Evolutionary conservation across 2,113 vertebrate species (phyloP).

Genomic region (Echinops telfairi): DNA sequence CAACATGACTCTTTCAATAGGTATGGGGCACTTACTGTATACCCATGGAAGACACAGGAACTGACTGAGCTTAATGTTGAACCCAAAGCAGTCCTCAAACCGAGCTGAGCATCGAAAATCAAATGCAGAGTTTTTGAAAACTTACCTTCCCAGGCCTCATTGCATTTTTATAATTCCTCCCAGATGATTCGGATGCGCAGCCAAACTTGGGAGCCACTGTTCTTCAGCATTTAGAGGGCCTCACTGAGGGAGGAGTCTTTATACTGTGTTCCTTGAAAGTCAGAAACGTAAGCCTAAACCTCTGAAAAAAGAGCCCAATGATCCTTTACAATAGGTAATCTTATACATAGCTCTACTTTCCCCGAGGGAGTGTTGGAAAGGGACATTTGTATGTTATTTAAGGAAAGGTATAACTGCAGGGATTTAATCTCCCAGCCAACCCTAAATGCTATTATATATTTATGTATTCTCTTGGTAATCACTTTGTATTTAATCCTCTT

Average conservation of each 20-base stretch:
- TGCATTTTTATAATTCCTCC: conserved; percentile 67
- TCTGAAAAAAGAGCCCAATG: conserved; percentile 72
- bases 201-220: conserved; percentile 46
- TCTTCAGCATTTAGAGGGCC: conserved; percentile 50
- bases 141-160: conserved; percentile 2
- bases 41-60: conserved; percentile 11
- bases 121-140: conserved; percentile 57
- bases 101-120: conserved; percentile 51
- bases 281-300: conserved; percentile 72
- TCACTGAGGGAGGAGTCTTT: conserved; percentile 44
- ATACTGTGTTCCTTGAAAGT: conserved; percentile 68
- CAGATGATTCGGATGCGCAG: conserved; percentile 55
- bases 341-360: conserved; percentile 68
- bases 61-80: neutral
- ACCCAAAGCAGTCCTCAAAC: conserved; percentile 30
- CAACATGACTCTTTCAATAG: neutral
- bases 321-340: conserved; percentile 72
- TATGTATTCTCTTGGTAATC: conserved; percentile 72
- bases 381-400: conserved; percentile 71
- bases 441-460: conserved; percentile 68
- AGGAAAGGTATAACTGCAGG: conserved; percentile 55
- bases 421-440: conserved; percentile 70
- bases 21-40: conserved; percentile 12
- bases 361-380: conserved; percentile 65
- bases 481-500: conserved; percentile 59